Conservation (phyloP, 1,140 invertebrate genomes). For the Mercenaria mercenaria region DNA sequence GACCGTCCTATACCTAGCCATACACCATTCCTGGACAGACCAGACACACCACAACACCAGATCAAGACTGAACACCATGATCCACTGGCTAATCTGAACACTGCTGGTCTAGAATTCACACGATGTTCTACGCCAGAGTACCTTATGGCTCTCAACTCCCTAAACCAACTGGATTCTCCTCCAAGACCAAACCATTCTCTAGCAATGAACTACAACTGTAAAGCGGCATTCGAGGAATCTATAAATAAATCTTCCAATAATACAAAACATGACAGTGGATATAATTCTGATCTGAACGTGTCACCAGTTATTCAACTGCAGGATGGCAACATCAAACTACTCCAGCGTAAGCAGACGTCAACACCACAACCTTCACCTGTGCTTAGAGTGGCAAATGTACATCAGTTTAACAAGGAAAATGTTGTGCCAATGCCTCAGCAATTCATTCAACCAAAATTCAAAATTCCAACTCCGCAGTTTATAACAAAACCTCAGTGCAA, state of each 20-base stretch:
- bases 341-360: conserved; percentile 23
- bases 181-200: conserved; percentile 6
- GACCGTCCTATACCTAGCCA: neutral
- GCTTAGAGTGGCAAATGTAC: conserved; percentile 8
- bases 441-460: neutral
- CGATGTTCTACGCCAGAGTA: conserved; percentile 76
- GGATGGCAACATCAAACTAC: conserved; percentile 30
- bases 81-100: conserved; percentile 28
- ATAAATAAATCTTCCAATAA: neutral
- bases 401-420: conserved; percentile 31
- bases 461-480: neutral
- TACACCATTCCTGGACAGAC: neutral
- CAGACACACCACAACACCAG: neutral
- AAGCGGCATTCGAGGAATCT: neutral
- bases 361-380: conserved; percentile 45
- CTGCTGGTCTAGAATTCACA: conserved; percentile 45
- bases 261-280: conserved; percentile 73
- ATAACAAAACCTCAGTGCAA: neutral
- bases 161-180: conserved; percentile 48
- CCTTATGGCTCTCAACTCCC: conserved; percentile 64
- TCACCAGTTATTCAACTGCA: conserved; percentile 68
- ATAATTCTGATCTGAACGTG: conserved; percentile 70
- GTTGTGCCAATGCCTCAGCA: neutral
- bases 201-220: conserved; percentile 14
- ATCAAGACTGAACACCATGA: conserved; percentile 5